These are phyloP conservation scores for Chinchilla lanigera DNA, from an alignment of 2,113 vertebrate species.

Conservation along the genomic window DNA sequence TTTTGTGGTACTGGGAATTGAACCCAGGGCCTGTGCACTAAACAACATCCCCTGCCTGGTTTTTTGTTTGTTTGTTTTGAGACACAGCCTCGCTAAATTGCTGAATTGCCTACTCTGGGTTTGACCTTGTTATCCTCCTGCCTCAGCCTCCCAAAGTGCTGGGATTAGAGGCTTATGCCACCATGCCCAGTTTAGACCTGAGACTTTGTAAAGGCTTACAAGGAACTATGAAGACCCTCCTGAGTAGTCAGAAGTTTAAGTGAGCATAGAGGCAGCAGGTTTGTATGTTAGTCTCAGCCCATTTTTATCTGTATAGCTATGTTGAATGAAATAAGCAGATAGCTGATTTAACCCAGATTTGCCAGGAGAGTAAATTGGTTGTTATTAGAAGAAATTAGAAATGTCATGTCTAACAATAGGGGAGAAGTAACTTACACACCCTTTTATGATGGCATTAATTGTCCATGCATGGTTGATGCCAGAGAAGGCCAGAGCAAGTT, in stretches of 20 bases:
- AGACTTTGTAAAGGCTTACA: neutral
- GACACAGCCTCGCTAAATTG: neutral
- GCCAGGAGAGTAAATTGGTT: neutral
- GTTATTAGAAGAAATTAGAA: neutral
- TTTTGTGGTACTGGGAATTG: neutral
- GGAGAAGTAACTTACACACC: neutral
- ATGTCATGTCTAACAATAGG: neutral
- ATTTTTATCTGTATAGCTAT: neutral
- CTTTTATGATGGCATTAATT: neutral
- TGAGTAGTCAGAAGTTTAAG: neutral
- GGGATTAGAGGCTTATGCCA: neutral
- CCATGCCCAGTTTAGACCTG: neutral
- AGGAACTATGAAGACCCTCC: neutral
- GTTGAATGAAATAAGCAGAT: neutral
- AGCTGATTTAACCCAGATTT: conserved; percentile 3
- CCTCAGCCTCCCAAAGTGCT: neutral
- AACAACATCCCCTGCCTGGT: neutral
- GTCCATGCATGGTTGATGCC: neutral
- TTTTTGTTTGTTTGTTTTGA: neutral
- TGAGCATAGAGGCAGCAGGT: neutral
- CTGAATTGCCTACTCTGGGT: neutral
- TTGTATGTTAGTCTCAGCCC: neutral
- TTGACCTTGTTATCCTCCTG: neutral
- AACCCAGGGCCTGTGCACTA: neutral
- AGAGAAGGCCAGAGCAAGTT: neutral